Evolutionary conservation across 2,888 invertebrate genomes (phyloP).

Genomic region (Brassicogethes aeneus): DNA sequence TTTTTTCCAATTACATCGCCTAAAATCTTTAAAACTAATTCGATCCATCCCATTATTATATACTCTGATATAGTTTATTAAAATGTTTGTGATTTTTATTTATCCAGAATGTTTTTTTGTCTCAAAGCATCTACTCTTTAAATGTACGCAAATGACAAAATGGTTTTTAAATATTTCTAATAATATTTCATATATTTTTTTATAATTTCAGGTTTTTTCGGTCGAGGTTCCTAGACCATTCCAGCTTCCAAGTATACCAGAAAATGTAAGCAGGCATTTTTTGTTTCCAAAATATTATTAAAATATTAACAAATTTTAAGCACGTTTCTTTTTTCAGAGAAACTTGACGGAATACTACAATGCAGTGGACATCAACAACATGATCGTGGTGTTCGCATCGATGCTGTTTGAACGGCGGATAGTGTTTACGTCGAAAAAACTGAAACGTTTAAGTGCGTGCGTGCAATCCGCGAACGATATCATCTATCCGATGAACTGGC

Average conservation of each 20-base stretch:
- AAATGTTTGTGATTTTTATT: too few relatives aligned
- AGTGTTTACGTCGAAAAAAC: constrained; percentile 81
- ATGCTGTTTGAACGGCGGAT: constrained; percentile 91
- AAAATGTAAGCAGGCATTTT: constrained; percentile 66
- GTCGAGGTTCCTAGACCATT: constrained; percentile 71
- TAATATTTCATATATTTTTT: too few relatives aligned
- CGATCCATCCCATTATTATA: too few relatives aligned
- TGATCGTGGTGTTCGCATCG: constrained; percentile 93
- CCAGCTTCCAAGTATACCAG: constrained; percentile 87
- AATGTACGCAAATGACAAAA: too few relatives aligned
- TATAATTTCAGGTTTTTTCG: constrained; percentile 70
- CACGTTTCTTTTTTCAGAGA: constrained; percentile 53
- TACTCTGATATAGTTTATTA: too few relatives aligned
- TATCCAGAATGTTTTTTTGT: too few relatives aligned
- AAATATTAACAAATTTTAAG: too few relatives aligned
- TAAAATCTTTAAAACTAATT: too few relatives aligned
- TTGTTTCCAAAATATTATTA: background rate
- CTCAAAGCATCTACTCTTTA: too few relatives aligned
- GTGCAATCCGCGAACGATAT: constrained; percentile 91
- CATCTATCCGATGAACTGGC: constrained; percentile 98
- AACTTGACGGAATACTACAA: constrained; percentile 96
- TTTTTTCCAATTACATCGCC: too few relatives aligned
- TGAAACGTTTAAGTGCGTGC: constrained; percentile 84
- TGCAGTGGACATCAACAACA: constrained; percentile 89
- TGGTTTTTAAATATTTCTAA: too few relatives aligned